Percentiles rank a stretch among this genome's conserved stretches.
These are phyloP conservation scores for Tangachromis dhanisi DNA, from an alignment of 2,113 vertebrate genomes.

Conservation along the genomic window DNA sequence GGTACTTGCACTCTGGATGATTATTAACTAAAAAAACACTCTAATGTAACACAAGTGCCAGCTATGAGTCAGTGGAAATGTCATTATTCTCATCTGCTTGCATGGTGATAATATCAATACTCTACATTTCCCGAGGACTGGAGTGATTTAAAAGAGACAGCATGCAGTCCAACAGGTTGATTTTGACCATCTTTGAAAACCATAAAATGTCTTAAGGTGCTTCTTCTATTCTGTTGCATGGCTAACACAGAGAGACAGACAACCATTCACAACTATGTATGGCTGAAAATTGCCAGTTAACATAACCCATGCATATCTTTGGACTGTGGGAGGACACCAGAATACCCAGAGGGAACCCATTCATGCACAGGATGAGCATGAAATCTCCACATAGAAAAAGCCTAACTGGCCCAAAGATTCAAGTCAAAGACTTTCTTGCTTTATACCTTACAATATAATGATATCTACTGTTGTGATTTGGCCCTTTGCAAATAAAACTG, in stretches of 20 bases:
- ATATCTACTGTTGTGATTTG: background rate
- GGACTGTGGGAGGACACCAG: background rate
- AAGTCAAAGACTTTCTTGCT: background rate
- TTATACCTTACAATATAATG: background rate
- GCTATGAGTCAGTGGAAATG: background rate
- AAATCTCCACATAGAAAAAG: background rate
- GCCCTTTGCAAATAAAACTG: background rate
- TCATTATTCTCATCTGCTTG: background rate
- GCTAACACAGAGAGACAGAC: background rate
- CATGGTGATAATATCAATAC: background rate
- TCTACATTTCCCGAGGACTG: background rate
- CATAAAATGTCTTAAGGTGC: background rate
- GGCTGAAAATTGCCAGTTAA: background rate
- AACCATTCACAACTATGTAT: background rate
- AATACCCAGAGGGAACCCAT: background rate
- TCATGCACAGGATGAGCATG: background rate
- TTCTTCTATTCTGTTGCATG: background rate
- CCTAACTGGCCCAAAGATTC: background rate
- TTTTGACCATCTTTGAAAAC: background rate
- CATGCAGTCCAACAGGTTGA: background rate
- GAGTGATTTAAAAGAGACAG: background rate
- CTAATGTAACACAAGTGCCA: background rate
- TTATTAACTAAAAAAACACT: background rate
- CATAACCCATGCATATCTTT: background rate
- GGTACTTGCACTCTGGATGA: background rate